Evolutionary conservation across 2,888 invertebrate genomes (phyloP).

Genomic region (Habroteleia sp.): DNA sequence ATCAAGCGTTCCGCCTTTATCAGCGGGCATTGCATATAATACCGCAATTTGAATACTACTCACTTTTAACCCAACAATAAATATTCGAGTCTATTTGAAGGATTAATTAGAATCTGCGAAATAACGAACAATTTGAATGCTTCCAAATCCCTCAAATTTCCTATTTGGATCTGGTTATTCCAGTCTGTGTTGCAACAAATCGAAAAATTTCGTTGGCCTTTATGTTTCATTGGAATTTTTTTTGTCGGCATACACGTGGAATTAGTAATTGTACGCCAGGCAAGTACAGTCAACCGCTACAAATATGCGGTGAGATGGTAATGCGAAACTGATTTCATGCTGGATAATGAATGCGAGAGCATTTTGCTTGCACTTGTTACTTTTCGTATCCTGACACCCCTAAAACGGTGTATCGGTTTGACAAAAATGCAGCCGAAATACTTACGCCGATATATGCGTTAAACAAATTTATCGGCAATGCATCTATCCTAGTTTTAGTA

Average conservation of each 20-base stretch:
- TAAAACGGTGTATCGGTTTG: slow-evolving; percentile 6
- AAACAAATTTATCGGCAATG: no score
- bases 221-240: neutral
- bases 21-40: slow-evolving; percentile 34
- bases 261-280: slow-evolving; percentile 43
- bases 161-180: slow-evolving; percentile 2
- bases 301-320: slow-evolving; percentile 41
- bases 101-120: slow-evolving; percentile 44
- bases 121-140: slow-evolving; percentile 24
- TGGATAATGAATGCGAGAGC: slow-evolving; percentile 37
- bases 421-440: slow-evolving; percentile 1
- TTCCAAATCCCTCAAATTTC: neutral
- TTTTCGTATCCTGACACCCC: slow-evolving; percentile 16
- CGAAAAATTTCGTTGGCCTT: neutral
- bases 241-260: slow-evolving; percentile 23
- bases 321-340: slow-evolving; percentile 46
- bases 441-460: no score
- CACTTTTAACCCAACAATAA: slow-evolving; percentile 28
- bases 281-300: slow-evolving; percentile 26
- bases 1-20: slow-evolving; percentile 45
- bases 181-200: slow-evolving; percentile 5
- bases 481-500: no score
- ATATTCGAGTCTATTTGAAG: slow-evolving; percentile 38
- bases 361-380: slow-evolving; percentile 37
- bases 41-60: slow-evolving; percentile 37